Base-by-base conservation (phyloP, 2,888 invertebrate genomes). In the Resseliella maxima region DNA sequence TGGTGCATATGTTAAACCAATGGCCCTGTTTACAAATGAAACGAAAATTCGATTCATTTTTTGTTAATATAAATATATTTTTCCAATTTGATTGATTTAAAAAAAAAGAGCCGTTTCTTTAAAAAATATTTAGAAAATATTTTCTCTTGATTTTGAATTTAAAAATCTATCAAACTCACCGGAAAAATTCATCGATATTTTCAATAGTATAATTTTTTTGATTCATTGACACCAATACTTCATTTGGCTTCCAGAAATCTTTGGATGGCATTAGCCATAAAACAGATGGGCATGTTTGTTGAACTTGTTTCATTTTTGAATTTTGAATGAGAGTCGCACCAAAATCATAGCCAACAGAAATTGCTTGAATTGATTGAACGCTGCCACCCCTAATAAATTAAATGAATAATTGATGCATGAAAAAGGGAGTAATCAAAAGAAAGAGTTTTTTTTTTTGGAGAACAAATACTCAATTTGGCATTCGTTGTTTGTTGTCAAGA, bases 221-320 rank as follows among this genome's bases (percentile, higher is more conserved):
- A n/a, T 72, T 72, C 31, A 72, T 72, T 8, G 3, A 31, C 3
- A 15, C 72, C 31, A 72, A 12, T n/a, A 31, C 72, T 72, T 72
- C 72, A 72, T 72, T 31, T 31, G 72, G n/a, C 31, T 72, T 72
- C 72, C 72, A 72, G n/a, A 72, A 72, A n/a, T 12, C 41, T 10
- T 21, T 41, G n/a, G 50, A 38, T 27, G 85, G 85, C 85, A 85
- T 46, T 31, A 85, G 21, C 85, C 85, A 85, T 15, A 85, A 46
- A 15, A 85, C 21, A 0, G 85, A 85, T 27, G 85, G 85, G 50
- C 41, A 85, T 21, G 85, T 85, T 50, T 85, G 27, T 46, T 85
- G 85, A 21, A 85, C 85, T 27, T 50, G 5, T 35, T 85, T 85
- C 85, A 85, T 85, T 45, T 85, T 85, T 3, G 21, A 18, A 10